Base-by-base conservation (phyloP, 92 coral and sea anemone genomes). In the Paragorgia papillata region DNA sequence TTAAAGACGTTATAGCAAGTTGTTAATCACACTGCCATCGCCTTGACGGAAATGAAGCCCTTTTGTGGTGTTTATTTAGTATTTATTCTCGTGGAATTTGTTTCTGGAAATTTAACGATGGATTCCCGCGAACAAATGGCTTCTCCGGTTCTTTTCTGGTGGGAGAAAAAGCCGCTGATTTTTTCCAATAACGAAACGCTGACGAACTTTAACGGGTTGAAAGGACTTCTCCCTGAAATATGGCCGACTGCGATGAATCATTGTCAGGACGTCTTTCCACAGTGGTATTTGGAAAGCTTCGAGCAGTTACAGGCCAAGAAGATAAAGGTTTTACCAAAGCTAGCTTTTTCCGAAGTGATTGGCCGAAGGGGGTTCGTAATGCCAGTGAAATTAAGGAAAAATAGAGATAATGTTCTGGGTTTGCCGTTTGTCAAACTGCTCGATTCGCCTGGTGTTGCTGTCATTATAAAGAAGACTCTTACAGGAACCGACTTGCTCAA, bases 381-480 rank as follows among this genome's bases (percentile, higher is more conserved):
- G 61, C 96, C 99, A 0, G 83, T 95, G 48, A 92, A 96, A 29
- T 66, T 92, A 39, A 61, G 88, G 28, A 59, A 66, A 15, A 81
- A 83, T 7, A 80, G 37, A 25, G 67, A 66, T 1, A 31, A 70
- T 9, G 53, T 85, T 28, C 82, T 49, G 49, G 90, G 89, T 20
- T 79, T 82, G 56, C 88, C 87, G 19, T 91, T 89, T 74, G 89
- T 89, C n/a, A 84, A 87, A 5, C 75, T 91, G 18, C 41, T 95
- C 18, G 90, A 91, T 19, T 82, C 97, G 8, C 99, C 99, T 0
- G 90, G 93, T 18, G 79, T 95, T 41, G 94, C 97, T 4, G 86
- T 95, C 9, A 78, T 95, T 4, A 75, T 69, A 43, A 85, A 74
- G 75, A 73, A 83, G 49, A 82, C 83, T 32, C 68, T 91, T 17